A percentile compares a stretch with the other conserved stretches of the same genome.
Evolutionary conservation across 2,888 invertebrate species (phyloP).

Genomic region (Arctia plantaginis): DNA sequence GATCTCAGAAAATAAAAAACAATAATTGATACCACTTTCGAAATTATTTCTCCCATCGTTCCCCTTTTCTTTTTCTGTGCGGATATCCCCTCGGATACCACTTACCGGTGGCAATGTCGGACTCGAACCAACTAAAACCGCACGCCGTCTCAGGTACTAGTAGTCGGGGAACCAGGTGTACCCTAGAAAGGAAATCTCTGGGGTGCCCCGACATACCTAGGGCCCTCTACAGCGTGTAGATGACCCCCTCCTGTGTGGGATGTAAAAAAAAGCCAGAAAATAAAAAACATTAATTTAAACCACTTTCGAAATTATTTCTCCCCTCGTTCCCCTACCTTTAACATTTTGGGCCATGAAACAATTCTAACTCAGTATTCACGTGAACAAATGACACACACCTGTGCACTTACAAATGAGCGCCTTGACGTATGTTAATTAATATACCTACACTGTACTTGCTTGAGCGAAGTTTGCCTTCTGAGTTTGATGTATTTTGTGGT

Average conservation of each 20-base stretch:
- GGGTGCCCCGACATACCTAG: no score
- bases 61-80: no score
- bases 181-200: no score
- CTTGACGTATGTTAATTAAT: slow-evolving; percentile 69
- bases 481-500: slow-evolving; percentile 13
- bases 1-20: neutral
- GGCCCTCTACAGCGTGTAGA: no score
- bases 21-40: neutral
- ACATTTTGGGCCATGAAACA: slow-evolving; percentile 2
- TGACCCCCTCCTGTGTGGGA: no score
- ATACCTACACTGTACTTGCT: slow-evolving; percentile 62
- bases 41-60: neutral
- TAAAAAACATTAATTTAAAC: neutral
- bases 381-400: slow-evolving; percentile 77
- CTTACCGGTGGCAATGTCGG: no score
- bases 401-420: slow-evolving; percentile 67
- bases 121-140: no score
- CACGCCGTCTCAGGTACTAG: no score
- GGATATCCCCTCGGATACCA: no score
- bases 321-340: neutral
- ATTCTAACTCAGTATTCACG: slow-evolving; percentile 62
- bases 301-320: neutral
- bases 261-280: no score
- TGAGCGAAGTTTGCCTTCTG: slow-evolving; percentile 21
- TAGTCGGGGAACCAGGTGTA: no score